These are phyloP conservation scores for Temnothorax curvispinosus DNA, from an alignment of 1,140 invertebrate species.

Conservation along the genomic window DNA sequence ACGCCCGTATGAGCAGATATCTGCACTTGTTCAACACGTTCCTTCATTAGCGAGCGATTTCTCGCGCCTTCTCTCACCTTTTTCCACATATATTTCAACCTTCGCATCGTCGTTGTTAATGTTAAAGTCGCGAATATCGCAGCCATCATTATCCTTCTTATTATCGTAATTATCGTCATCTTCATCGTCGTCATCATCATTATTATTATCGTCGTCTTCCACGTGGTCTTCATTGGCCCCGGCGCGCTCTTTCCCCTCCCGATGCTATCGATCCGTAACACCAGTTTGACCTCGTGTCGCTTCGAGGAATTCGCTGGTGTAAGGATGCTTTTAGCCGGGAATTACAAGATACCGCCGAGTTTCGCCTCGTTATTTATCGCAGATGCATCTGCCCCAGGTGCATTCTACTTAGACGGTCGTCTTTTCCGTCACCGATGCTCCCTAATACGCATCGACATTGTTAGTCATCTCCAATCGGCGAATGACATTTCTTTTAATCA, in stretches of 20 bases:
- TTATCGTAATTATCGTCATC: conserved; percentile 48
- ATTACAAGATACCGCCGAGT: conserved; percentile 28
- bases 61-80: conserved; percentile 5
- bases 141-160: conserved; percentile 30
- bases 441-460: background rate
- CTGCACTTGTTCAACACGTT: conserved; percentile 38
- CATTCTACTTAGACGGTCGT: background rate
- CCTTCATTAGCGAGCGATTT: conserved; percentile 47
- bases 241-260: background rate
- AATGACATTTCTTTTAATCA: background rate
- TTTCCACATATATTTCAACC: background rate
- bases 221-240: conserved; percentile 14
- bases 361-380: conserved; percentile 31
- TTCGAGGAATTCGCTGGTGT: conserved; percentile 24
- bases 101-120: conserved; percentile 17
- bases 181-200: conserved; percentile 34
- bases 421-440: background rate
- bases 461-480: background rate
- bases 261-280: conserved; percentile 50
- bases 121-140: conserved; percentile 26
- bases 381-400: conserved; percentile 32
- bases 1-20: conserved; percentile 23
- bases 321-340: conserved; percentile 32
- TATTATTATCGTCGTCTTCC: conserved; percentile 17
- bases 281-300: conserved; percentile 55